phyloP scores from a whole-genome alignment of 2,888 invertebrate genomes.

The Clitarchus hookeri region DNA sequence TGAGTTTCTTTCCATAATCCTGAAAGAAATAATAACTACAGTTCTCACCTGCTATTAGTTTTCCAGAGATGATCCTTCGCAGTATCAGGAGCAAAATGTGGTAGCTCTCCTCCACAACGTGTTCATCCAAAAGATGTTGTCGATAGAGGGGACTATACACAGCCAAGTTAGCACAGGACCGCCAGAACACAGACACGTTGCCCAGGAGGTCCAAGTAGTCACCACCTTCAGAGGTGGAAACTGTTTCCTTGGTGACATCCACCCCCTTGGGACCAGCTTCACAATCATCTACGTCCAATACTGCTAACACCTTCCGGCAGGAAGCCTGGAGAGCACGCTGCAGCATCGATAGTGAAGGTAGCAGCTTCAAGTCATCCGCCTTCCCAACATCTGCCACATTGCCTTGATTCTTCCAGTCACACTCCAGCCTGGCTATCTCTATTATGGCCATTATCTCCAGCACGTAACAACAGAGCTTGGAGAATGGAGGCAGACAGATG shows the following conservation, averaged over 20 bases:
- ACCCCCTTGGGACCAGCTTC: constrained; percentile 46
- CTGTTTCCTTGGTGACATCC: background rate
- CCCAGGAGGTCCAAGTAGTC: constrained; percentile 54
- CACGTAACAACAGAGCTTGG: constrained; percentile 63
- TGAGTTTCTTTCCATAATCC: background rate
- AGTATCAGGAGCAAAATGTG: constrained; percentile 51
- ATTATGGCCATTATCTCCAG: constrained; percentile 65
- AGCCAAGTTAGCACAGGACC: constrained; percentile 58
- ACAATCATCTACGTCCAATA: constrained; percentile 39
- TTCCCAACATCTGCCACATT: constrained; percentile 1
- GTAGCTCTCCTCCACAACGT: constrained; percentile 54
- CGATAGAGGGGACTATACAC: constrained; percentile 63
- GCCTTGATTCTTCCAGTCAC: constrained; percentile 26
- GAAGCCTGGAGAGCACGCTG: constrained; percentile 35
- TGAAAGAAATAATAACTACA: background rate
- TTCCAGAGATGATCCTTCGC: background rate
- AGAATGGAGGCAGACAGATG: constrained; percentile 60
- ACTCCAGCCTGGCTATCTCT: constrained; percentile 59
- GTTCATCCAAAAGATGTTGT: constrained; percentile 54
- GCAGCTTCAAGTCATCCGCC: constrained; percentile 23
- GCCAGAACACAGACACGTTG: constrained; percentile 59
- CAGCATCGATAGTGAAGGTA: constrained; percentile 40
- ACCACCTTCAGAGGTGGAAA: background rate
- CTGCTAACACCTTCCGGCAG: background rate
- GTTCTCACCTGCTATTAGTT: background rate